Base-by-base conservation (phyloP, 2,888 invertebrate genomes). In the Meteorus colon region DNA sequence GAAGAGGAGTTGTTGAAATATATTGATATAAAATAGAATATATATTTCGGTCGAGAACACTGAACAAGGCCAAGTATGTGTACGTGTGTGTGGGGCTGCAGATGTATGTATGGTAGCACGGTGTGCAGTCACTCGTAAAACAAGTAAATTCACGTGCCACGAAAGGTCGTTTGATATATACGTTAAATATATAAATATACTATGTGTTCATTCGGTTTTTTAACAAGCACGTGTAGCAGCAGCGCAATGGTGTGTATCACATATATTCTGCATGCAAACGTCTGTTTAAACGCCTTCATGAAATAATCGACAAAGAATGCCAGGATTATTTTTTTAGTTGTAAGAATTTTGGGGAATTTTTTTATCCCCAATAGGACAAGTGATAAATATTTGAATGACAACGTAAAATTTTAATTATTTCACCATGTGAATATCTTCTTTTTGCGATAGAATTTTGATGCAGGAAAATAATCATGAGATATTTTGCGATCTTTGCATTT, bases 61-160 rank as follows among this genome's bases (percentile, higher is more conserved):
- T 34, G 34, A 6, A 8, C 8, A 34, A 34, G 34, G 34, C 34
- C 34, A 34, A 34, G 34, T 34, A 8, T 34, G 34, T 45, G 14
- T 14, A 1, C 24, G 1, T 24, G 24, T 24, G 24, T 24, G 24
- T 24, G 24, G 24, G 24, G 24, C 5, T 45, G 45, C 14, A 45
- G 45, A 12, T 45, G 8, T 10, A 10, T 45, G 34, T 34, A 29
- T 45, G 70, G 37, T 27, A 34, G 34, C 2, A 29, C 45, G 70
- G 37, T 27, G 48, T 66, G 59, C 59, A 34, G 27, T 68, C 68
- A 29, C 31, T 27, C 67, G 74, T 55, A 65, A 71, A 66, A 66
- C 41, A 19, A 41, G 19, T 66, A 66, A 41, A 66, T 66, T 66
- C 19, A 55, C 70, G 66, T 60, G 45, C 14, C 10, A 45, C 45